Base-by-base conservation (phyloP, 2,888 invertebrate species). In the Pharmacophagus antenor region DNA sequence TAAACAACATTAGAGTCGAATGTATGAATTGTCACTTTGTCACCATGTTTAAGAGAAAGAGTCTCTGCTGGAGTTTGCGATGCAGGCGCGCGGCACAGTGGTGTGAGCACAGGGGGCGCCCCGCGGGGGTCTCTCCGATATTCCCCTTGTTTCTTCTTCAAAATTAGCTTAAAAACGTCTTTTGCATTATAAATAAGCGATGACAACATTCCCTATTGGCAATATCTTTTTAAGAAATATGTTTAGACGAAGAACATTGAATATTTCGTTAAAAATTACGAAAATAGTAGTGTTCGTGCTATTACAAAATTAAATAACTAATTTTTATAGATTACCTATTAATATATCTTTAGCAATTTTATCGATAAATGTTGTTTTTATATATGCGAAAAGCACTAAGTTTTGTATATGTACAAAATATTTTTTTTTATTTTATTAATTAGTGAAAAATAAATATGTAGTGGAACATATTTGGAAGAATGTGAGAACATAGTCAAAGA, bases 1-100 rank as follows among this genome's bases (percentile, higher is more conserved):
- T 82, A 87, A 87, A 87, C 84, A 86, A 83, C 87, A 88, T 88
- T 88, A 88, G 85, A 78, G 79, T 71, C 80, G 84, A 87, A 88
- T 87, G 81, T 82, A 76, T 77, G 82, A 83, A 88, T 87, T 87
- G 87, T 84, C 87, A 86, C 82, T 86, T 84, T 85, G 87, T 85
- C 82, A 81, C 80, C 79, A 73, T 67, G 76, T 67, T 62, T 66
- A 66, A 68, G 68, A 73, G 71, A 77, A 73, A 76, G 76, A 75
- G 68, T 68, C 78, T 65, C 80, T 64, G 77, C 68, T 70, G 80
- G 82, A 77, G 76, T 65, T 72, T 64, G 68, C 71, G 70, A 66
- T 68, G 73, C 67, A 67, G 72, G 76, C 66, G 67, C 74, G 73
- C 71, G 77, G 76, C 71, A 73, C 68, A 71, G 69, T 64, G 63